These are phyloP conservation scores for Psilopogon haemacephalus DNA, from an alignment of 2,113 vertebrate genomes.

Conservation along the genomic window DNA sequence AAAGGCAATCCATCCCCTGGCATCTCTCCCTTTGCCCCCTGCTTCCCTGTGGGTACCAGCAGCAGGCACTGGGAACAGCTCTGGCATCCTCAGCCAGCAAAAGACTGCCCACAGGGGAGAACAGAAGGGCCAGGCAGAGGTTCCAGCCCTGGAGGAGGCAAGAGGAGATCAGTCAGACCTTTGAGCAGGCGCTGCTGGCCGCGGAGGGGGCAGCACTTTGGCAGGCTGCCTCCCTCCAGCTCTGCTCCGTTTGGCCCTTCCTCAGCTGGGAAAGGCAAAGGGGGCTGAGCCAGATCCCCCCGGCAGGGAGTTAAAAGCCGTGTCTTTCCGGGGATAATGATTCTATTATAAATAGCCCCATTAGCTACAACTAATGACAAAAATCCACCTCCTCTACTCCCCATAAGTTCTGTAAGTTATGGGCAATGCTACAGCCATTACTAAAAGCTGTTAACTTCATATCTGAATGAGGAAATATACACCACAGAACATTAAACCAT, in stretches of 20 bases:
- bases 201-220: not conserved
- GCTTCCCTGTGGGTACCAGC: not conserved
- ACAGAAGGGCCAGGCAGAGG: not conserved
- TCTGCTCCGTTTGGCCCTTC: not conserved
- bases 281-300: not conserved
- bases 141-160: not conserved
- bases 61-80: not conserved
- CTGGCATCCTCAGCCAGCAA: not conserved
- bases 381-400: slow-evolving; percentile 71
- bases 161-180: rapidly evolving
- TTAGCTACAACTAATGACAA: slow-evolving; percentile 80
- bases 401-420: slow-evolving; percentile 75
- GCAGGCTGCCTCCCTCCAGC: not conserved
- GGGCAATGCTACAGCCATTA: slow-evolving; percentile 74
- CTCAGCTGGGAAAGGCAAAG: not conserved
- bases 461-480: slow-evolving; percentile 89
- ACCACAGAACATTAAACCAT: slow-evolving; percentile 90
- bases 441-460: slow-evolving; percentile 79
- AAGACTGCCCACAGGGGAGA: not conserved
- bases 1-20: rapidly evolving
- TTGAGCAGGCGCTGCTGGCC: not conserved
- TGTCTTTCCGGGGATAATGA: slow-evolving; percentile 61
- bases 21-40: not conserved
- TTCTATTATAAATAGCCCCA: slow-evolving; percentile 76
- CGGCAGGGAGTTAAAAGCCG: slow-evolving; percentile 31